Evolutionary conservation across 2,113 vertebrate species (phyloP).

Genomic region (Charina bottae): DNA sequence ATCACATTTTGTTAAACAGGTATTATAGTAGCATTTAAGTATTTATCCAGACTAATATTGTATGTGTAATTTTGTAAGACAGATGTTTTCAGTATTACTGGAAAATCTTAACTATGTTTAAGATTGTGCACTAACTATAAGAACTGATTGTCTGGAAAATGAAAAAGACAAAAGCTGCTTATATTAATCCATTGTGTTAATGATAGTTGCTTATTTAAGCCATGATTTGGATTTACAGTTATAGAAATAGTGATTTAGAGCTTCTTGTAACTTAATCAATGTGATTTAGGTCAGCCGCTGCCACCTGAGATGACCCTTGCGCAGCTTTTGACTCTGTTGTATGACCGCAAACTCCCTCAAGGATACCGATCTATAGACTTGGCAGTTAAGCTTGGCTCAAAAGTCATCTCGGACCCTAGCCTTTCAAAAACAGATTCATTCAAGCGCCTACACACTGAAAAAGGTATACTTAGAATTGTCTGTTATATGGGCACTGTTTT

Average conservation of each 20-base stretch:
- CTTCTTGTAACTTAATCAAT: slow-evolving; percentile 47
- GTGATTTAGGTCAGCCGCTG: slow-evolving; percentile 88
- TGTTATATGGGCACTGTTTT: not conserved
- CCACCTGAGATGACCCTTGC: slow-evolving; percentile 97
- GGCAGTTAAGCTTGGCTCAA: slow-evolving; percentile 96
- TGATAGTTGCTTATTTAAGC: not conserved
- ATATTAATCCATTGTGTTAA: not conserved
- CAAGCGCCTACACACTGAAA: slow-evolving; percentile 96
- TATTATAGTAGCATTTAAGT: not conserved
- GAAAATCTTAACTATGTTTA: not conserved
- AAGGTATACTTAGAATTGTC: slow-evolving; percentile 79
- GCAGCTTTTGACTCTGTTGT: slow-evolving; percentile 92
- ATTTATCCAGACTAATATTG: not conserved
- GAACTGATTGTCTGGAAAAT: not conserved
- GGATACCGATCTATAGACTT: slow-evolving; percentile 96
- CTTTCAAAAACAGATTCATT: slow-evolving; percentile 98
- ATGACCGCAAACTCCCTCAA: slow-evolving; percentile 95
- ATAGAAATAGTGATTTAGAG: not conserved
- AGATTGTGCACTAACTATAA: not conserved
- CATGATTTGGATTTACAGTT: not conserved
- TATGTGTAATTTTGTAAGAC: not conserved
- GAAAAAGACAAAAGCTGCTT: not conserved
- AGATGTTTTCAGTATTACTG: not conserved
- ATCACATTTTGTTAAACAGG: not conserved
- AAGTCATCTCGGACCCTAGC: slow-evolving; percentile 94